Percentiles rank a stretch among this genome's conserved stretches.
These are phyloP conservation scores for Casuarius casuarius DNA, from an alignment of 2,113 vertebrate genomes.

Conservation along the genomic window DNA sequence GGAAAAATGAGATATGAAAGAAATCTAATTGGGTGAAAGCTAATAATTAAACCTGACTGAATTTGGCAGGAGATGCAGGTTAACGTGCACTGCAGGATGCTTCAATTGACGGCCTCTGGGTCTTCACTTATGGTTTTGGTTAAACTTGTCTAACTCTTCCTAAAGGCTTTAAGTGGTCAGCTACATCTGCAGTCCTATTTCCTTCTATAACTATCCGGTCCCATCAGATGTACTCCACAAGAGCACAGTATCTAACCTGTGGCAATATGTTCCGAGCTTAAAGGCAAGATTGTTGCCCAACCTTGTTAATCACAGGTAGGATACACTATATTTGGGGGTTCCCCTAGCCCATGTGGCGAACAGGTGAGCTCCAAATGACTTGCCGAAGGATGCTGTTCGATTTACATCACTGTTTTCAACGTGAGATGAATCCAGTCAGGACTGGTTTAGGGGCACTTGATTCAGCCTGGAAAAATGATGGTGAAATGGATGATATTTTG, in stretches of 20 bases:
- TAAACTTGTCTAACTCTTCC: not conserved
- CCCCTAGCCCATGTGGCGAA: not conserved
- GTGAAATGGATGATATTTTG: not conserved
- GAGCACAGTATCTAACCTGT: rapidly evolving
- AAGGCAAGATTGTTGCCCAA: rapidly evolving
- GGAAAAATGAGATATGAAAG: not conserved
- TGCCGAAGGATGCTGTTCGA: not conserved
- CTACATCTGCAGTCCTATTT: not conserved
- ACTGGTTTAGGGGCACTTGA: not conserved
- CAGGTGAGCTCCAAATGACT: no score
- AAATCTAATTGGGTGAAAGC: not conserved
- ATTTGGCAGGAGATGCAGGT: not conserved
- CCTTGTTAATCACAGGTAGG: not conserved
- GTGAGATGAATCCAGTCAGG: not conserved
- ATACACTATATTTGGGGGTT: rapidly evolving
- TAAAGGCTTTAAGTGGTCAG: not conserved
- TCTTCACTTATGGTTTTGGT: not conserved
- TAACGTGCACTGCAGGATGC: not conserved
- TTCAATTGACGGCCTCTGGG: not conserved
- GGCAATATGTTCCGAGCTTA: rapidly evolving
- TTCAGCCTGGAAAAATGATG: not conserved
- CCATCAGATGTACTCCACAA: rapidly evolving
- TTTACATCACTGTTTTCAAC: not conserved
- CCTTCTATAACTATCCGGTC: not conserved
- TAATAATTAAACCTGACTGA: not conserved